Percentiles rank a stretch among this genome's conserved stretches.
Conservation (phyloP, 1,140 invertebrate genomes). For the Rhyzopertha dominica region DNA sequence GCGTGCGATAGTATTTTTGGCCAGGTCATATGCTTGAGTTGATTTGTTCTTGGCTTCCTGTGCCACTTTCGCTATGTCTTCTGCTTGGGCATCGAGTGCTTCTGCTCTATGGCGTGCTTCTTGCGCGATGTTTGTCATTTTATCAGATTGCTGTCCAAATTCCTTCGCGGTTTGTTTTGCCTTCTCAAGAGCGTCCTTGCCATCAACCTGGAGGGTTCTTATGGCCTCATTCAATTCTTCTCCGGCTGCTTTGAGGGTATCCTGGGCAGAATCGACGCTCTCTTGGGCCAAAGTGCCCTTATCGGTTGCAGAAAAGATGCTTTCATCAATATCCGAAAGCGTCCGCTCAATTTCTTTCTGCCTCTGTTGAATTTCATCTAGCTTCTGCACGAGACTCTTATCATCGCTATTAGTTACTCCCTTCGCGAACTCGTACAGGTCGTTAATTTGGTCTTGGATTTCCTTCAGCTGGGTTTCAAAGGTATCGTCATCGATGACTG, state of each 20-base stretch:
- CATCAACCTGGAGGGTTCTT: slow-evolving; percentile 75
- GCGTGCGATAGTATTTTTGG: slow-evolving; percentile 59
- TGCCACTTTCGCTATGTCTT: slow-evolving; percentile 69
- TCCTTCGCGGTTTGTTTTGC: slow-evolving; percentile 77
- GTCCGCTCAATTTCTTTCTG: slow-evolving; percentile 51
- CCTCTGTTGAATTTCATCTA: slow-evolving; percentile 55
- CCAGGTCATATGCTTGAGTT: slow-evolving; percentile 70
- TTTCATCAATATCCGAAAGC: slow-evolving; percentile 38
- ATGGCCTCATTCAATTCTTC: slow-evolving; percentile 55
- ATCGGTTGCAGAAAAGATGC: slow-evolving; percentile 26
- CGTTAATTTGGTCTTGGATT: slow-evolving; percentile 68
- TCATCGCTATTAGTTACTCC: slow-evolving; percentile 45
- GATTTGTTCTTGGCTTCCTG: slow-evolving; percentile 80
- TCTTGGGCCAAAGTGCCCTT: slow-evolving; percentile 25
- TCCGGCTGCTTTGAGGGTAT: slow-evolving; percentile 27
- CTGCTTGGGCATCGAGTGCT: slow-evolving; percentile 68
- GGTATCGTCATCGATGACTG: slow-evolving; percentile 66
- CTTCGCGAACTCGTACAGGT: slow-evolving; percentile 37
- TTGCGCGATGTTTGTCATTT: slow-evolving; percentile 86
- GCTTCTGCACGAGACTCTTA: slow-evolving; percentile 52
- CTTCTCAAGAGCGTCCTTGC: slow-evolving; percentile 66
- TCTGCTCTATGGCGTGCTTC: slow-evolving; percentile 78
- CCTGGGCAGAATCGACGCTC: slow-evolving; percentile 29
- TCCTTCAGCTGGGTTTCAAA: slow-evolving; percentile 66
- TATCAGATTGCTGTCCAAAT: slow-evolving; percentile 84